A percentile compares a stretch with the other conserved stretches of the same genome.
Evolutionary conservation across 2,797 vertebrate genomes (phyloP).

Genomic region (Loris lydekkerianus): DNA sequence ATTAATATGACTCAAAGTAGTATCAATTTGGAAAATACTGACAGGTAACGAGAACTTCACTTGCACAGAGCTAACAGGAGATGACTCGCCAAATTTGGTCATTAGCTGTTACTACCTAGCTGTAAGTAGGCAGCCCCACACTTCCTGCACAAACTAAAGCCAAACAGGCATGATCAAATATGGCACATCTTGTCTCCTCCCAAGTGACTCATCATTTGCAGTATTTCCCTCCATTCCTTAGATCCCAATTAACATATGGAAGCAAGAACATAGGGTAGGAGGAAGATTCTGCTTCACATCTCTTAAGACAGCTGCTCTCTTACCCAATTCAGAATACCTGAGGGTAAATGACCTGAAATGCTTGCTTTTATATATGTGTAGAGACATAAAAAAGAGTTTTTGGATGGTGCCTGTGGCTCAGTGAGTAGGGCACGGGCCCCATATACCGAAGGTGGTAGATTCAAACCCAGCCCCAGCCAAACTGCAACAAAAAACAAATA

Average conservation of each 20-base stretch:
- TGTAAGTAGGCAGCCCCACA: background rate
- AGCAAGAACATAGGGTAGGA: background rate
- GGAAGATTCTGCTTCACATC: background rate
- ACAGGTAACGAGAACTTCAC: background rate
- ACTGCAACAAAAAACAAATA: too few relatives aligned
- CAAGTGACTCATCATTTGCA: background rate
- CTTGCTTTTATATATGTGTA: background rate
- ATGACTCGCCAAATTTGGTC: background rate
- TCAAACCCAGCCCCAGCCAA: too few relatives aligned
- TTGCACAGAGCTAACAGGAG: background rate
- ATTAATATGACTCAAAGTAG: background rate
- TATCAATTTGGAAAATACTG: background rate
- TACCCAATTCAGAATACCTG: background rate
- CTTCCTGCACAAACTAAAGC: background rate
- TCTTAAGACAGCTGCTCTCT: background rate
- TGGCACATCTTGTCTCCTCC: background rate
- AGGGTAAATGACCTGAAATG: background rate
- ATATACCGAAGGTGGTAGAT: too few relatives aligned
- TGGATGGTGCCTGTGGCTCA: too few relatives aligned
- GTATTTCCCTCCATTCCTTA: background rate
- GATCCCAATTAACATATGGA: background rate
- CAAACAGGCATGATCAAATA: background rate
- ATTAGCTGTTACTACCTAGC: background rate
- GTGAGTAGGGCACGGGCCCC: too few relatives aligned
- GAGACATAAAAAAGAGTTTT: background rate